phyloP scores from a whole-genome alignment of 2,113 vertebrate species.

The Pterocles burchelli region DNA sequence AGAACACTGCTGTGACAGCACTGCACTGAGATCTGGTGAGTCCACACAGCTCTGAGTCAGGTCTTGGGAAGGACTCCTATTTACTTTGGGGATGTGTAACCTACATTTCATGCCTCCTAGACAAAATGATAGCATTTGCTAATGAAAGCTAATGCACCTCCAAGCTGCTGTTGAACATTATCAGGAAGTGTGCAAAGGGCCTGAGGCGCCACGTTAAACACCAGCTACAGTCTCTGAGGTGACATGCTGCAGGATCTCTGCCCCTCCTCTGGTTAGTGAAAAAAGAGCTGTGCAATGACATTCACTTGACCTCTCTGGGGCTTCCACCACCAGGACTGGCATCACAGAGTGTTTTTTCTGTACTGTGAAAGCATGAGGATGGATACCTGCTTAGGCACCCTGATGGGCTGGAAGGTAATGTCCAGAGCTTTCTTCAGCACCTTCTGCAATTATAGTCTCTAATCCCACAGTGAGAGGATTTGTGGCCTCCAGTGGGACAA shows the following conservation, averaged over 20 bases:
- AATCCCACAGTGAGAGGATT: not conserved
- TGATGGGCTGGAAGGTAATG: not conserved
- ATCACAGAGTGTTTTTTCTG: not conserved
- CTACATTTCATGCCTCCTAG: not conserved
- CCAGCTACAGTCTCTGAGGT: not conserved
- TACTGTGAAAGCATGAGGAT: not conserved
- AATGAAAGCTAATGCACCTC: not conserved
- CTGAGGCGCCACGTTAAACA: not conserved
- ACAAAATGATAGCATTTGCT: not conserved
- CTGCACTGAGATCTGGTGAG: not conserved
- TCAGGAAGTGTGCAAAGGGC: not conserved
- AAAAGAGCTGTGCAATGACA: fast-evolving
- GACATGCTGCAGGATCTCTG: not conserved
- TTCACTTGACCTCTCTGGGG: not conserved
- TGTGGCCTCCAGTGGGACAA: not conserved
- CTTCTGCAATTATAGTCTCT: not conserved
- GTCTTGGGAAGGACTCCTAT: not conserved
- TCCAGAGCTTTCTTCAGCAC: not conserved
- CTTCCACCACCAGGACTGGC: not conserved
- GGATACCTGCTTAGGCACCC: not conserved
- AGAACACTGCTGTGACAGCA: not conserved
- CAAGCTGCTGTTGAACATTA: not conserved
- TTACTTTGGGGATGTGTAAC: not conserved
- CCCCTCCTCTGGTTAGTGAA: not conserved
- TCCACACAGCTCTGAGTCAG: not conserved